Evolutionary conservation across 64 coral and sea anemone genomes (phyloP).

Genomic region (Pachyseris speciosa): DNA sequence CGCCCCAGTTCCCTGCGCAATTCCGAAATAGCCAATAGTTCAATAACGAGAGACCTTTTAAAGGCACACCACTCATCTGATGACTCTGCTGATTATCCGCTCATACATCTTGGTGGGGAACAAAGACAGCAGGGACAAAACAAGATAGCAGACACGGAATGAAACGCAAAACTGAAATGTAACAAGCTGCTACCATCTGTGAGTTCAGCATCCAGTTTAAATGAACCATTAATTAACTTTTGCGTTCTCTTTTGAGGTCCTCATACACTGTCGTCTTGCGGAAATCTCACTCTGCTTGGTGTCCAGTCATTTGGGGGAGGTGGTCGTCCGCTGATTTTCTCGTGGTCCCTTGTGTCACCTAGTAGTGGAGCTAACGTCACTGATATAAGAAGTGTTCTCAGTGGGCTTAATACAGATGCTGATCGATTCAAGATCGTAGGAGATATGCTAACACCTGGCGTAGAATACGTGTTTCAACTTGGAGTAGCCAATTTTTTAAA

Average conservation of each 20-base stretch:
- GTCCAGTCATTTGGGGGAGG: slow-evolving; percentile 72
- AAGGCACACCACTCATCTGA: no score
- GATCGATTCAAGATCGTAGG: slow-evolving; percentile 44
- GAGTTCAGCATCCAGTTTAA: no score
- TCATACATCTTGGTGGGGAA: no score
- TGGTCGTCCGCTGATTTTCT: slow-evolving; percentile 55
- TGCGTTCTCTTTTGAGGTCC: slow-evolving; percentile 53
- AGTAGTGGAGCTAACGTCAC: background rate
- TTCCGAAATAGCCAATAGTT: no score
- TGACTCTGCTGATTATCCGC: no score
- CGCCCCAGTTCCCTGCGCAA: no score
- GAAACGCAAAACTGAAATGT: no score
- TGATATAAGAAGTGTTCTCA: background rate
- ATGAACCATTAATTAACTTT: background rate
- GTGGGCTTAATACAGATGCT: background rate
- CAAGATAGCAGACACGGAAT: no score
- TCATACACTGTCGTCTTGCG: slow-evolving; percentile 47
- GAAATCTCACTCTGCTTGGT: slow-evolving; percentile 70
- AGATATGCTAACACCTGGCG: background rate
- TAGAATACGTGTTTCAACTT: slow-evolving; percentile 54
- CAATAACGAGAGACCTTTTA: no score
- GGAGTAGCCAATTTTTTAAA: slow-evolving; percentile 62
- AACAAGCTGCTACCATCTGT: no score
- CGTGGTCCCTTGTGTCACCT: slow-evolving; percentile 47
- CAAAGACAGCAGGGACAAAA: no score